Base-by-base conservation (phyloP, 2,113 vertebrate genomes). In the Neomonachus schauinslandi region DNA sequence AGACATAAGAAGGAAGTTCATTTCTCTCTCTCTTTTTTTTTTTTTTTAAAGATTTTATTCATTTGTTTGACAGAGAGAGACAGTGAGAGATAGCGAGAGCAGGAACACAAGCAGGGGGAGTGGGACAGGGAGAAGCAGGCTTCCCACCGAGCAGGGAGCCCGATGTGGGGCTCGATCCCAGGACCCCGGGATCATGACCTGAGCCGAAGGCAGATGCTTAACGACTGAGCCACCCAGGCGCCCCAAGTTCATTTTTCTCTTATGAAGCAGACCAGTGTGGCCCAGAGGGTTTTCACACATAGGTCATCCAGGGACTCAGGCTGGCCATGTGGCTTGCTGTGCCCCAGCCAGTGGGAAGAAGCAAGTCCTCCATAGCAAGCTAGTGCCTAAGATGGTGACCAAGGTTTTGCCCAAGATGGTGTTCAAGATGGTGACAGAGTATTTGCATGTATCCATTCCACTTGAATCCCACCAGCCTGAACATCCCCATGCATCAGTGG, bases 281-380 rank as follows among this genome's bases (percentile, higher is more conserved):
- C 18, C 53, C 1, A 0, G 12, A 71, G 24, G 28, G 10, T 65
- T 87, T 86, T 42, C 5, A 13, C 72, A 55, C 33, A 15, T 22
- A 63, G 39, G 51, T 26, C 31, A 36, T 55, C 36, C 4, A 42
- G 11, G 53, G 53, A 39, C 49, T 22, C 84, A 71, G 12, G 1
- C 13, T 71, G 51, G 16, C 46, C 26, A 31, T 19, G 13, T 21
- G 26, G 3, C 15, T 79, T 84, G 18, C 36, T 72, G 7, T 61
- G 15, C 15, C 69, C 33, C 67, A 90, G 36, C 57, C 6, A 7
- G 8, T 5, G 33, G 18, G 22, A 51, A 65, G 71, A 39, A 86
- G 6, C 26, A 8, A 46, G 31, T 49, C 3, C 1, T 42, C 8
- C 0, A 8, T 6, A 22, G 13, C 31, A 19, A 72, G 31, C 1